Evolutionary conservation across 2,113 vertebrate species (phyloP), one percentile per base, ranked within the genome.

Genomic region (Lasiurus borealis): DNA sequence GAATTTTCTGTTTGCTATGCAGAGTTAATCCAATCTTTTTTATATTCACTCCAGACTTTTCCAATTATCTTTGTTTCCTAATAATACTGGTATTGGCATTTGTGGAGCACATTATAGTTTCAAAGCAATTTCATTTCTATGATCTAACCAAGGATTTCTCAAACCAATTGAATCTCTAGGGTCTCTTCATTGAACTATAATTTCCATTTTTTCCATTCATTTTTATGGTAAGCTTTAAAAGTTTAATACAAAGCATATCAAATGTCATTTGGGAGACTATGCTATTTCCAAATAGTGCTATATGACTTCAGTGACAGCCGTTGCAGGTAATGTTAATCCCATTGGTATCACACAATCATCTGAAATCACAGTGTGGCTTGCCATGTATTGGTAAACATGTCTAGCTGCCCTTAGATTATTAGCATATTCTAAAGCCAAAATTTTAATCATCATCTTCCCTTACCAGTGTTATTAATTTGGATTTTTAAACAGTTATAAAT

Each of bases 71-170:
- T 81, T 76, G 34, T 80, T 96, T 90, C 25, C 66, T 96, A 76
- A 81, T 52, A 86, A 91, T 83, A 89, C 87, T 19, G 25, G 15
- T 48, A 73, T 54, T 73, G 57, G 64, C 71, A 94, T 83, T 83
- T 83, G 25, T 64, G 90, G n/a, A 71, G 16, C 25, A 66, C 1
- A 3, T 80, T 75, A 71, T 13, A 66, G 10, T 82, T 87, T 93
- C 64, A 92, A 66, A 72, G 66, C 36, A 81, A 85, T 90, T 95
- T 76, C 48, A 84, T 95, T 95, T 90, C 19, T 18, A 25, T 95
- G 29, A 76, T 84, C 57, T 64, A 76, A 73, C 18, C 76, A 36
- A 92, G 15, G 50, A 87, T 72, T 89, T 92, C 52, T 89, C 75
- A 89, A 91, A 82, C 19, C 71, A 75, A 7, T 13, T 71, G 29